phyloP scores from a whole-genome alignment of 2,797 vertebrate genomes.

The Acanthurus tractus region DNA sequence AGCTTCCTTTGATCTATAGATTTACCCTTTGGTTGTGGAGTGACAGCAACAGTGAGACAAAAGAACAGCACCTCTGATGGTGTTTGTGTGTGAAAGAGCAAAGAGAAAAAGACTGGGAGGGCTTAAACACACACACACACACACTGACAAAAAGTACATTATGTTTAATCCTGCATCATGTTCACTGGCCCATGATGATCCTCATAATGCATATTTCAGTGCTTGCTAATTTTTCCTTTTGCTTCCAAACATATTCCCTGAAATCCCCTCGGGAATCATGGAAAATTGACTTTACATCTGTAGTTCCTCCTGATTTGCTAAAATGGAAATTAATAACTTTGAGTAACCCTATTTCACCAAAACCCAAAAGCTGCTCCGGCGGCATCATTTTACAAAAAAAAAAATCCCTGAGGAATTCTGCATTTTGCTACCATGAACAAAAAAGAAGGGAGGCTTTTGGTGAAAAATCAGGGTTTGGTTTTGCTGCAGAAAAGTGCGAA shows the following conservation, averaged over 20 bases:
- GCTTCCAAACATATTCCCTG: not conserved
- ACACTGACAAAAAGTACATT: not conserved
- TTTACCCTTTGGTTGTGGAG: conserved; percentile 25
- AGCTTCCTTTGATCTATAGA: conserved; percentile 54
- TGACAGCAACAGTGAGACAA: conserved; percentile 18
- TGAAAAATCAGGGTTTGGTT: conserved; percentile 52
- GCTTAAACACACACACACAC: conserved; percentile 5
- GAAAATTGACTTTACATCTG: not conserved
- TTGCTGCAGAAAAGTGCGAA: conserved; percentile 45
- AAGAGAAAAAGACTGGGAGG: not conserved
- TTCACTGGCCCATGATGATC: conserved; percentile 7
- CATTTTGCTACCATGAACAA: conserved; percentile 20
- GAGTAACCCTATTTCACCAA: conserved; percentile 26
- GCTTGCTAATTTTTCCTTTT: conserved; percentile 2
- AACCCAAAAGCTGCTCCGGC: conserved; percentile 2
- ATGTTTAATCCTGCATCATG: conserved; percentile 27
- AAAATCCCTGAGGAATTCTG: conserved; percentile 25
- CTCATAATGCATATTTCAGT: not conserved
- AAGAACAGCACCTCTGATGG: conserved; percentile 30
- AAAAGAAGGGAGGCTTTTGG: not conserved
- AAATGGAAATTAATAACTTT: conserved; percentile 32
- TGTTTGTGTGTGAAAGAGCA: not conserved
- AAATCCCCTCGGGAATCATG: not conserved
- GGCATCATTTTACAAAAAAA: conserved; percentile 22
- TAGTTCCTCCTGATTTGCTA: not conserved